Conservation (phyloP, 2,888 invertebrate genomes). For the Apantesis nais region DNA sequence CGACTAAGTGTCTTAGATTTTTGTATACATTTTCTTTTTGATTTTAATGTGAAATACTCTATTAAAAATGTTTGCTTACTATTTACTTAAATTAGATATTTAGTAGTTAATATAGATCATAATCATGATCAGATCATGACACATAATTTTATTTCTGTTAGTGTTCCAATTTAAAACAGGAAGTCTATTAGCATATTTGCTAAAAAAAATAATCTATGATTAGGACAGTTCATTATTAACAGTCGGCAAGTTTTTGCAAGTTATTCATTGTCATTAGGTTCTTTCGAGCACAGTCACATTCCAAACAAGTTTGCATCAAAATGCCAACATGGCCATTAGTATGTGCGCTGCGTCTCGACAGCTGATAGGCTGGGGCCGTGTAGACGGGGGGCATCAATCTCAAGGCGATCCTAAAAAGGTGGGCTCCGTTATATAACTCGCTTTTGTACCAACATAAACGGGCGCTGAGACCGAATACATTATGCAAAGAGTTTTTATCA, state of each 20-base stretch:
- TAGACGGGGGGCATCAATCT: conserved; percentile 53
- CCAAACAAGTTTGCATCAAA: conserved; percentile 26
- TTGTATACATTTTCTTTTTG: conserved; percentile 5
- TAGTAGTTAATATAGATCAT: background rate
- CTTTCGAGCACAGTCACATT: conserved; percentile 3
- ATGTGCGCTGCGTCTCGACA: conserved; percentile 44
- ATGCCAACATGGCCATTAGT: conserved; percentile 27
- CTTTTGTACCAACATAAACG: conserved; percentile 57
- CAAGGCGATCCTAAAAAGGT: conserved; percentile 56
- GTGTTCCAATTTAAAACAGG: too few relatives aligned
- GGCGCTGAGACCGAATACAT: conserved; percentile 62
- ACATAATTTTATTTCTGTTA: too few relatives aligned
- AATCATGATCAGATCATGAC: background rate
- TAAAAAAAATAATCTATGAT: background rate
- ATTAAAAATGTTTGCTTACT: background rate
- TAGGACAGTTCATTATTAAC: background rate
- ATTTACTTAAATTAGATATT: background rate
- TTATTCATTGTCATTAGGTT: background rate
- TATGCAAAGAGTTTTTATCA: conserved; percentile 71
- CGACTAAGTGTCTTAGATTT: conserved; percentile 17
- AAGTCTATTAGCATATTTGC: background rate
- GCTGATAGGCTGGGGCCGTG: conserved; percentile 42
- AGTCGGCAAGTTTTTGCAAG: background rate
- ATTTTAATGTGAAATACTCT: background rate
- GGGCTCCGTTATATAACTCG: conserved; percentile 62